Evolutionary conservation across 2,888 invertebrate species (phyloP), one percentile per base, ranked within the genome.

Genomic region (Ischnus inquisitorius): DNA sequence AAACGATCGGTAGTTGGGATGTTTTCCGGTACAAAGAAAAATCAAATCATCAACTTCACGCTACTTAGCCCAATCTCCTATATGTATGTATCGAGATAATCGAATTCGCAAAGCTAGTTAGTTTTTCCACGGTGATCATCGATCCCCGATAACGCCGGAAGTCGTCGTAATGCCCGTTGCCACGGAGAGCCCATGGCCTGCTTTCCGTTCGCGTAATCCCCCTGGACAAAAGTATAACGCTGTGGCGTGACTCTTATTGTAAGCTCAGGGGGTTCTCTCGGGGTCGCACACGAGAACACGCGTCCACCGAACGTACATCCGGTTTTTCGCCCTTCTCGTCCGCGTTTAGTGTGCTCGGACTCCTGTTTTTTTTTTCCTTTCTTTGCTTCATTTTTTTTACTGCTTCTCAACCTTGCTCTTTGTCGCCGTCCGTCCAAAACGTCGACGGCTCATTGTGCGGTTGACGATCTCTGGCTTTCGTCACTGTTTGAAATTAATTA

Each of bases 171-270:
- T 80, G 72, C 77, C 39, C 80, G 69, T 60, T 65, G 25, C 71
- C 64, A 39, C 62, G 19, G 28, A 68, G 69, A 64, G 34, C 67
- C 41, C 43, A 34, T 68, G 28, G 54, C 43, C 68, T 43, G 76
- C 72, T 65, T 51, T 72, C 48, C 78, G 72, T 62, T 76, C 64
- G 46, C 72, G 79, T 77, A 62, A 75, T 76, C 74, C 82, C 60
- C 72, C 72, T 34, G 76, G 41, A 83, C 68, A 72, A 75, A 75
- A 75, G 78, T 74, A 76, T 69, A 64, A 28, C 64, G 12, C 22
- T 43, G 79, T 83, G 65, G 83, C 83, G 79, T 83, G 83, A 83
- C 83, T 83, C 74, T 74, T 10, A 68, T 71, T 71, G 62, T 76
- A 57, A 51, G 54, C 57, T 34, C 43, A 46, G 78, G 46, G 51